Conservation (phyloP, 2,888 invertebrate species). For the Epinotia nisella region DNA sequence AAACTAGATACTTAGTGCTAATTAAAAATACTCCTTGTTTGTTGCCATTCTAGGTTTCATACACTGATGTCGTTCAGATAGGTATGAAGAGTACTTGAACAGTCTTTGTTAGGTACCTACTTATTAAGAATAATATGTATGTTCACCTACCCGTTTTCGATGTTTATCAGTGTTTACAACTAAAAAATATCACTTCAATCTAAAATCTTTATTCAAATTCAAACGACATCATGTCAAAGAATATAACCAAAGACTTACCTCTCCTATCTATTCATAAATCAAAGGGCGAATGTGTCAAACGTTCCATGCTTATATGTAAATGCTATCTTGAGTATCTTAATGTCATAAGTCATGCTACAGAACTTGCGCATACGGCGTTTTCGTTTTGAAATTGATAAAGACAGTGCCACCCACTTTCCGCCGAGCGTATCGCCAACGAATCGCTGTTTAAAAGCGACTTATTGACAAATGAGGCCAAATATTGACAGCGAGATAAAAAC, state of each 20-base stretch:
- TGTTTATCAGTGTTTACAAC: conserved; percentile 18
- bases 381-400: not conserved
- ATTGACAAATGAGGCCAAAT: conserved; percentile 80
- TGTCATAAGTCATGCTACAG: not conserved
- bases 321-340: conserved; percentile 2
- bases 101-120: not conserved
- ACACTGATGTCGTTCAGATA: no score
- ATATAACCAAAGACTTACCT: conserved; percentile 38
- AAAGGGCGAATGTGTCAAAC: conserved; percentile 43
- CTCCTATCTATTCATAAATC: conserved; percentile 44
- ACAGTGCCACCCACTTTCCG: conserved; percentile 70
- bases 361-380: conserved; percentile 18
- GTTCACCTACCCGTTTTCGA: conserved; percentile 17
- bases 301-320: conserved; percentile 28
- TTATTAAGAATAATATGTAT: conserved; percentile 2
- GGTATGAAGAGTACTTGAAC: no score
- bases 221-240: conserved; percentile 40
- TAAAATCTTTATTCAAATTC: conserved; percentile 43
- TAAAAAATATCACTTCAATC: conserved; percentile 31
- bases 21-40: no score
- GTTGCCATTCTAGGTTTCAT: no score
- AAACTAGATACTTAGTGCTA: no score
- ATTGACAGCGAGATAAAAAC: conserved; percentile 81
- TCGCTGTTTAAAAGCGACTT: conserved; percentile 69
- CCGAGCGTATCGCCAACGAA: conserved; percentile 60